Base-by-base conservation (phyloP, 1,140 invertebrate species). In the Sycobia sp. region DNA sequence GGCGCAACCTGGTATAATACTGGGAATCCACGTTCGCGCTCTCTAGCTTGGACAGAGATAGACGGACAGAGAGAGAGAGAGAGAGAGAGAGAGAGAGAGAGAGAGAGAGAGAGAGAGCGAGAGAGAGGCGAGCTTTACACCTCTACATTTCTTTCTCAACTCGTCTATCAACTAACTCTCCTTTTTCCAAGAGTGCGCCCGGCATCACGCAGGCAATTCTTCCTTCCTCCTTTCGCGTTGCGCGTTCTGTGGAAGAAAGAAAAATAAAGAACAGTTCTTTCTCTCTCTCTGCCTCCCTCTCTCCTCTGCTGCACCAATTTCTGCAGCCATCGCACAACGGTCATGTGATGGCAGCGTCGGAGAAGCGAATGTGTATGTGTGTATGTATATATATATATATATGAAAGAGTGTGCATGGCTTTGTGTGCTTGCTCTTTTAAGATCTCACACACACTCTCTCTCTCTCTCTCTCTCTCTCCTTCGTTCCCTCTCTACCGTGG, bases 1-100 rank as follows among this genome's bases (percentile, higher is more conserved):
- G 69, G 71, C 73, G 71, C 74, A 79, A 77, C 74, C 76, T 78
- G 47, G 71, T 80, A 78, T 80, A 82, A 79, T 80, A 80, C 79
- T 74, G 78, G 77, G 79, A 80, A 80, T 78, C 73, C n/a, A n/a
- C n/a, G n/a, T n/a, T n/a, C n/a, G n/a, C n/a, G n/a, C n/a, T n/a
- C n/a, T n/a, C n/a, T n/a, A n/a, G n/a, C n/a, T n/a, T n/a, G n/a
- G n/a, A n/a, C n/a, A n/a, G n/a, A n/a, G n/a, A n/a, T n/a, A n/a
- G n/a, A 13, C 47, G 25, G 14, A 49, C 25, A 49, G 27, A 49
- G 27, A 18, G 47, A 18, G 27, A 32, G 47, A 49, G n/a, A 22
- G 44, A 46, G 44, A 25, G 46, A 54, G 51, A 34, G 29, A 61
- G 34, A 53, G 44, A 47, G 51, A 68, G 50, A 62, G n/a, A 56